Evolutionary conservation across 2,888 invertebrate genomes (phyloP), one percentile per base, ranked within the genome.

Genomic region (Actias luna): DNA sequence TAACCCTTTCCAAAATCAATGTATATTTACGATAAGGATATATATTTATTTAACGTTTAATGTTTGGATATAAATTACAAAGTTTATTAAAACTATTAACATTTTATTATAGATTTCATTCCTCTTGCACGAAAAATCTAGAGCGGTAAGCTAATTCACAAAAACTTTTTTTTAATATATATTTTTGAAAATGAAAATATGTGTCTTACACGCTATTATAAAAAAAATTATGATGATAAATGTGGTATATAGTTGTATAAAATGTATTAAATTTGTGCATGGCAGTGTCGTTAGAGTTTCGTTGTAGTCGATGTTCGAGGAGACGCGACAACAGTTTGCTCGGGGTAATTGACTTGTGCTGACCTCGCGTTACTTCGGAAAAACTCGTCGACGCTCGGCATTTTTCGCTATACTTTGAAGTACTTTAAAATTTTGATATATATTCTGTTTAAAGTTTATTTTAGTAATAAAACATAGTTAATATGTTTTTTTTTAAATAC

Each of bases 311-410:
- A 18, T 18, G 42, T 16, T 39, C 36, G 29, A 36, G 14, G 22
- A 33, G 31, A 10, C 31, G 25, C 74, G 71, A 46, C 75, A 73
- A 72, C 74, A 73, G 69, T 87, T 82, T 71, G 70, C 85, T 82
- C 76, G 93, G 93, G 94, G 94, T 94, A 94, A 94, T 93, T 94
- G 94, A 94, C 94, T 94, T 86, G 81, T 75, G 79, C 82, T 94
- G 94, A 94, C 94, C 94, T 92, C 92, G 84, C 81, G 69, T 69
- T 79, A 82, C 85, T 85, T 88, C 87, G 88, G 85, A 83, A 87
- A 87, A 88, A 83, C 84, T 89, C 88, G 89, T 70, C 74, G 64
- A 58, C 71, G 65, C 76, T 88, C 87, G 88, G 83, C 73, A 69
- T 71, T 77, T 69, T 72, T 78, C 84, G 83, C 70, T 72, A 74